These are phyloP conservation scores for Lymantria dispar DNA, from an alignment of 2,888 invertebrate genomes.

Conservation along the genomic window DNA sequence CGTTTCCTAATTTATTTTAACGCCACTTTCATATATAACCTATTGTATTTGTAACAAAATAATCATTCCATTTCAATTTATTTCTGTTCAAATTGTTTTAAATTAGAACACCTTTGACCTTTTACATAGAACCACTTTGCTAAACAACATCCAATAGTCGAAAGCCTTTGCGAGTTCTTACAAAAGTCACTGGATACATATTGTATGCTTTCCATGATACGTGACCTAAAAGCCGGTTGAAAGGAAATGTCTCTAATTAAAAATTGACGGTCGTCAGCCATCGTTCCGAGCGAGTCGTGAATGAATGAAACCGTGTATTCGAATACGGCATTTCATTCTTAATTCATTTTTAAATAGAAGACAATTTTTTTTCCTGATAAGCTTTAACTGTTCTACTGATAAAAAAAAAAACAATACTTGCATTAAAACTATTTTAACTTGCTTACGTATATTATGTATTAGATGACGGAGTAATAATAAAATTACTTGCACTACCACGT, in stretches of 20 bases:
- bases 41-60: no score
- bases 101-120: background rate
- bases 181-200: conserved; percentile 43
- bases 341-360: background rate
- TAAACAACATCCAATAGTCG: conserved; percentile 13
- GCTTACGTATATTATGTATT: no score
- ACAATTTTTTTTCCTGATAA: background rate
- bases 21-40: no score
- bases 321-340: conserved; percentile 14
- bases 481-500: no score
- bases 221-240: conserved; percentile 59
- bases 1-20: no score
- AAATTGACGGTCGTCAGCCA: conserved; percentile 61
- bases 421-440: no score
- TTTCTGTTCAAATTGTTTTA: no score
- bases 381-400: no score
- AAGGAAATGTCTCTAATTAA: conserved; percentile 70
- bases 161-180: conserved; percentile 16
- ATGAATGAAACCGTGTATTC: conserved; percentile 29
- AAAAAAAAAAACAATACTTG: no score
- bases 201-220: conserved; percentile 45
- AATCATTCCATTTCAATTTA: no score
- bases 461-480: no score
- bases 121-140: background rate
- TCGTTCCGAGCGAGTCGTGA: conserved; percentile 36